Conservation (phyloP, 2,888 invertebrate genomes). For the Dryococelus australis region DNA sequence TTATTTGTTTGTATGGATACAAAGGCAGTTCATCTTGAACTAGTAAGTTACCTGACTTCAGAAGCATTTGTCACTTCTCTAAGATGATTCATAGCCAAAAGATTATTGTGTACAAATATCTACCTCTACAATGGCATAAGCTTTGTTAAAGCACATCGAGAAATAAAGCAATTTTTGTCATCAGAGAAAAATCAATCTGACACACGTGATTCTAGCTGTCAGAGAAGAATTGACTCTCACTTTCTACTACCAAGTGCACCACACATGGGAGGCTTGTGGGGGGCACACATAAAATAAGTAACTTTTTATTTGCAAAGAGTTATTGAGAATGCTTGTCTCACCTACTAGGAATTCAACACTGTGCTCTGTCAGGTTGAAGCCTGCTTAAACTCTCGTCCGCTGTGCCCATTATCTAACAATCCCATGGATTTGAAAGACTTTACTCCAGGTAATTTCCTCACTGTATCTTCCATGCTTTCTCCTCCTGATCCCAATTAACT, state of each 20-base stretch:
- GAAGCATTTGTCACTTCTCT: too few relatives aligned
- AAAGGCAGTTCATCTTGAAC: too few relatives aligned
- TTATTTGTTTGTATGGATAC: too few relatives aligned
- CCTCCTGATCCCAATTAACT: neutral
- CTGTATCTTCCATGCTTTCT: neutral
- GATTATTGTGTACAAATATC: too few relatives aligned
- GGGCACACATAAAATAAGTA: neutral
- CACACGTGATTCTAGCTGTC: too few relatives aligned
- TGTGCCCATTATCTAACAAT: neutral
- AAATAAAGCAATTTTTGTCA: too few relatives aligned
- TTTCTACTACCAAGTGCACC: too few relatives aligned
- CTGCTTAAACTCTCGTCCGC: neutral
- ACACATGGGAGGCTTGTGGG: neutral
- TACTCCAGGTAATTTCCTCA: neutral
- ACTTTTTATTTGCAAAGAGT: neutral
- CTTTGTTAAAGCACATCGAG: neutral
- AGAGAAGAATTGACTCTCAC: too few relatives aligned
- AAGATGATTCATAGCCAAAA: too few relatives aligned
- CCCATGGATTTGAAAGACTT: too few relatives aligned
- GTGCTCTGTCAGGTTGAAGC: conserved; percentile 21
- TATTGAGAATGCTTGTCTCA: neutral
- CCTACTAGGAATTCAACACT: neutral
- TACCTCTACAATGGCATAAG: neutral
- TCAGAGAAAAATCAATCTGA: too few relatives aligned
- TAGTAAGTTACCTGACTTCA: too few relatives aligned